Percentiles rank a stretch among this genome's conserved stretches.
phyloP scores from a whole-genome alignment of 2,797 vertebrate genomes.

The Lepilemur ruficaudatus region DNA sequence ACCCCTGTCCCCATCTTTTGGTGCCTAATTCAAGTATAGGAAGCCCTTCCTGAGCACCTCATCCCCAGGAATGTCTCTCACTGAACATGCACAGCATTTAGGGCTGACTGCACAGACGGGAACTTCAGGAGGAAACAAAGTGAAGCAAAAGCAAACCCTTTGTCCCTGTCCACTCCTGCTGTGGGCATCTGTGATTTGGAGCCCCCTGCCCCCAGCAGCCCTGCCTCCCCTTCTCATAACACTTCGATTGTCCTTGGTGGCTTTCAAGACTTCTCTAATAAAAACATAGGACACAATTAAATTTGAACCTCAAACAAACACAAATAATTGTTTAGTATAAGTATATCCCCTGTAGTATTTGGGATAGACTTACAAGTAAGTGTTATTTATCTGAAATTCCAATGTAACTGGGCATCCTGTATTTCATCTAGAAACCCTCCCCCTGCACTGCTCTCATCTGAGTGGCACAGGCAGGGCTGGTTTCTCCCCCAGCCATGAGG shows the following conservation, averaged over 20 bases:
- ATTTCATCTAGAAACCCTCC: not conserved
- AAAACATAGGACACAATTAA: not conserved
- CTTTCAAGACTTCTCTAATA: not conserved
- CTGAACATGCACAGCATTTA: not conserved
- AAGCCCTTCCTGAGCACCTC: not conserved
- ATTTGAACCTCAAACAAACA: not conserved
- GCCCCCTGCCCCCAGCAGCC: not conserved
- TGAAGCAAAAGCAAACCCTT: no score
- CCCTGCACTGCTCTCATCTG: not conserved
- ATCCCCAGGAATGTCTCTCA: not conserved
- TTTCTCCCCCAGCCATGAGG: not conserved
- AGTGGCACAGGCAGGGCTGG: not conserved
- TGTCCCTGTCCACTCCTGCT: not conserved
- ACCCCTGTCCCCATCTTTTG: not conserved
- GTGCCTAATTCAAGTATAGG: not conserved
- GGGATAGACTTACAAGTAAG: not conserved
- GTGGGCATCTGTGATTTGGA: not conserved
- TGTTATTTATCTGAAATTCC: not conserved
- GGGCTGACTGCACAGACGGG: not conserved
- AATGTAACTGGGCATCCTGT: not conserved
- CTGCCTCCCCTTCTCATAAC: not conserved
- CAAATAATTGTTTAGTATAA: not conserved
- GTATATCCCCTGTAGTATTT: not conserved
- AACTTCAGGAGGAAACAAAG: not conserved
- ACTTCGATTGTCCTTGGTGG: not conserved